A percentile compares a stretch with the other conserved stretches of the same genome.
Evolutionary conservation across 2,113 vertebrate genomes (phyloP).

Genomic region (Caloenas nicobarica): DNA sequence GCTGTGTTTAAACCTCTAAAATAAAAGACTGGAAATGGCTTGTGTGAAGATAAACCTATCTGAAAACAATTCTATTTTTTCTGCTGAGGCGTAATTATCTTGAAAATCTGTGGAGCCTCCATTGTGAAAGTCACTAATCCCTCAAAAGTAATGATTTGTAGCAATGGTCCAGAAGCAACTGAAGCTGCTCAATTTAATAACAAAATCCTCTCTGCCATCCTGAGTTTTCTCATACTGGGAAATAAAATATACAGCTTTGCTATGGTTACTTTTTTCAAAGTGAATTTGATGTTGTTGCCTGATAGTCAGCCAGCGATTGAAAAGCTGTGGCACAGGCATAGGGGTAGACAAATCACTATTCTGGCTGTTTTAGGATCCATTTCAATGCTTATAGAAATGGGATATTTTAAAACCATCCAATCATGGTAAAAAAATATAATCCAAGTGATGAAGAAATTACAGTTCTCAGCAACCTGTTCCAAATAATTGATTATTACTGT

Average conservation of each 20-base stretch:
- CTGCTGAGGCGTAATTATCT: constrained; percentile 48
- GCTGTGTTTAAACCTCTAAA: constrained; percentile 23
- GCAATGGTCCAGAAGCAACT: constrained; percentile 12
- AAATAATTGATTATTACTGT: not conserved
- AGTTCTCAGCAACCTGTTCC: not conserved
- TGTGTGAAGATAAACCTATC: constrained; percentile 10
- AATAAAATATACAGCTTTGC: constrained; percentile 34
- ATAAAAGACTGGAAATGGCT: constrained; percentile 2
- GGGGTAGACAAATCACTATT: not conserved
- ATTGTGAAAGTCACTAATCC: constrained; percentile 63
- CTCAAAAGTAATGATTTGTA: constrained; percentile 53
- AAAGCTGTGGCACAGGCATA: not conserved
- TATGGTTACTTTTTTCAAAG: not conserved
- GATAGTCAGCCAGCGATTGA: not conserved
- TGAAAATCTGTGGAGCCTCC: constrained; percentile 44
- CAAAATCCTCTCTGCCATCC: constrained; percentile 50
- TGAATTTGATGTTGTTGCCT: constrained; percentile 14
- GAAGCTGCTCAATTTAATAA: constrained; percentile 59
- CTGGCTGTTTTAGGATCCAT: not conserved
- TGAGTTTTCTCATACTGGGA: constrained; percentile 14
- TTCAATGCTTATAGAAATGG: not conserved
- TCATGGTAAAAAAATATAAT: not conserved
- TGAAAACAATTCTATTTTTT: constrained; percentile 36
- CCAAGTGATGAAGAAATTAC: not conserved
- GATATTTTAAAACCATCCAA: not conserved